Percentiles rank a stretch among this genome's conserved stretches.
phyloP scores from a whole-genome alignment of 2,797 vertebrate genomes.

The Enteromius viviparus region DNA sequence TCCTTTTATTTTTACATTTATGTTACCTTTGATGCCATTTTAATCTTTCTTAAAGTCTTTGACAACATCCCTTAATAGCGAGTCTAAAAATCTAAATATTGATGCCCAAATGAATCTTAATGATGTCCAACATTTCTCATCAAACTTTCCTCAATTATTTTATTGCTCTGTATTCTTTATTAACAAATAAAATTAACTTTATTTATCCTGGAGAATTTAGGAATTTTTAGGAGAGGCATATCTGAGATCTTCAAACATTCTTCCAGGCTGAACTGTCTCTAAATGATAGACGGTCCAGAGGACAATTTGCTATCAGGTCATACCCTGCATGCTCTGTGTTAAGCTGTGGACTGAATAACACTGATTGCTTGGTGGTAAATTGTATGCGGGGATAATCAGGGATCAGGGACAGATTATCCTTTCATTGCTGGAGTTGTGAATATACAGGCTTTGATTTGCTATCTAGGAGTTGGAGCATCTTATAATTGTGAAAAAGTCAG shows the following conservation, averaged over 20 bases:
- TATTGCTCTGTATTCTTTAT: not conserved
- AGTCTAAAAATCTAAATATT: not conserved
- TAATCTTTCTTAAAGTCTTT: not conserved
- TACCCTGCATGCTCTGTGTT: constrained; percentile 46
- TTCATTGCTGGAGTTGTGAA: constrained; percentile 45
- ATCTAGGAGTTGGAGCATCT: not conserved
- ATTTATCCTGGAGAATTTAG: not conserved
- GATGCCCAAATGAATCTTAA: not conserved
- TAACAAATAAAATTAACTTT: not conserved
- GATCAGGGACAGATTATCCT: constrained; percentile 73
- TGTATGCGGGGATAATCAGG: constrained; percentile 63
- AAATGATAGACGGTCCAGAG: constrained; percentile 12
- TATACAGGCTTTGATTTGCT: constrained; percentile 23
- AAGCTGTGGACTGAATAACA: constrained; percentile 37
- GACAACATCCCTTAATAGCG: not conserved
- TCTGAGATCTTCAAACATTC: not conserved
- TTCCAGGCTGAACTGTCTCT: not conserved
- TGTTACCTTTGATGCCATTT: not conserved
- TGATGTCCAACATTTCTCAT: not conserved
- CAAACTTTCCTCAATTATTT: not conserved
- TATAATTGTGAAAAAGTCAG: constrained; percentile 2
- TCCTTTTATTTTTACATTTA: too few relatives aligned
- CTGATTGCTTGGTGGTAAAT: constrained; percentile 59
- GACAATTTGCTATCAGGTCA: constrained; percentile 40
- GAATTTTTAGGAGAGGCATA: not conserved